phyloP scores from a whole-genome alignment of 2,888 invertebrate genomes.

The Capitulum mitella region DNA sequence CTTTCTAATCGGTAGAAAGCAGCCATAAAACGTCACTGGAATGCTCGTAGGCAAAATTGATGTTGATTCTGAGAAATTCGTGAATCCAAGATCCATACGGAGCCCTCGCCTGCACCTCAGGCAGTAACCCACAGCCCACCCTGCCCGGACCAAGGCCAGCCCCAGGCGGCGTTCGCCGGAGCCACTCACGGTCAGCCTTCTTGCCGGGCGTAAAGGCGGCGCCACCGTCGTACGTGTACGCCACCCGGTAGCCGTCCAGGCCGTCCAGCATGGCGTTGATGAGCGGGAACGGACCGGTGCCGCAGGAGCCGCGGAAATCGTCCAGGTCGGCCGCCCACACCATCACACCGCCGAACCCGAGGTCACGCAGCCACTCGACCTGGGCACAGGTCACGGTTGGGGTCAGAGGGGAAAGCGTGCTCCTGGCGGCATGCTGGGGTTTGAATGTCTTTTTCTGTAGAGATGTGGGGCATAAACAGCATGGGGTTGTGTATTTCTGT shows the following conservation, averaged over 20 bases:
- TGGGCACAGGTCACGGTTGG: constrained; percentile 43
- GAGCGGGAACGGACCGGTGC: constrained; percentile 81
- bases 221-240: constrained; percentile 75
- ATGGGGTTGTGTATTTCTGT: too few species aligned
- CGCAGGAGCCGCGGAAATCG: constrained; percentile 80
- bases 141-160: not conserved
- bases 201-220: constrained; percentile 60
- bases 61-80: too few species aligned
- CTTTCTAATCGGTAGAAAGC: too few species aligned
- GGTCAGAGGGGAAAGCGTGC: too few species aligned
- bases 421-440: too few species aligned
- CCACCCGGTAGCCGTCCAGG: constrained; percentile 70
- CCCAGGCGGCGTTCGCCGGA: not conserved
- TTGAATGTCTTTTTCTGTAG: too few species aligned
- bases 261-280: constrained; percentile 80
- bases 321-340: constrained; percentile 96
- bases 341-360: constrained; percentile 93
- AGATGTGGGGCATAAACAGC: too few species aligned
- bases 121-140: too few species aligned
- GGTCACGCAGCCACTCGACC: constrained; percentile 90
- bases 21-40: too few species aligned
- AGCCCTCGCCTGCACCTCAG: too few species aligned
- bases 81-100: too few species aligned
- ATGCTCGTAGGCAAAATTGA: too few species aligned
- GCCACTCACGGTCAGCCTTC: constrained; percentile 15